phyloP scores from a whole-genome alignment of 30 jellyfish, hydroid and myxozoan species.

The Thelohanellus kitauei region DNA sequence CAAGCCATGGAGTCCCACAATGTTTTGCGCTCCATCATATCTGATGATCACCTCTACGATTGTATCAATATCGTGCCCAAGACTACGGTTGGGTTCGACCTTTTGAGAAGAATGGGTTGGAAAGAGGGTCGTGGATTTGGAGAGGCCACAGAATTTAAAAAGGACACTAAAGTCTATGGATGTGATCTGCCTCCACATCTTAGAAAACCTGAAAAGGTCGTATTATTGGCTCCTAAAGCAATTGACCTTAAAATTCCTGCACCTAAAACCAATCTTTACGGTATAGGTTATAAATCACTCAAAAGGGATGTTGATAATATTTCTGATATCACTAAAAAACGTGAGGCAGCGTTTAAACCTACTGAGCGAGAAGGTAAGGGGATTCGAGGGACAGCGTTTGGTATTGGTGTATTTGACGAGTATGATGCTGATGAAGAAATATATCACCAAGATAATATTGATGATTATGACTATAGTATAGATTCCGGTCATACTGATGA shows the following conservation, averaged over 20 bases:
- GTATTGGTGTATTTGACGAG: slow-evolving; percentile 87
- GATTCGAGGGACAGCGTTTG: slow-evolving; percentile 89
- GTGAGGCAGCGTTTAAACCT: slow-evolving; percentile 42
- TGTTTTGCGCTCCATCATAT: slow-evolving; percentile 32
- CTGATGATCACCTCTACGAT: slow-evolving; percentile 40
- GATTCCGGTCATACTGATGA: too few relatives aligned
- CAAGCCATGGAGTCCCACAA: neutral
- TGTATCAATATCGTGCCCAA: slow-evolving; percentile 25
- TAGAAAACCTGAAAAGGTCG: neutral
- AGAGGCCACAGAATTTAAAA: too few relatives aligned
- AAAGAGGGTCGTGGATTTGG: slow-evolving; percentile 96
- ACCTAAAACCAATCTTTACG: slow-evolving; percentile 47
- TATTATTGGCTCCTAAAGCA: slow-evolving; percentile 67
- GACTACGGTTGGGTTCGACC: slow-evolving; percentile 27
- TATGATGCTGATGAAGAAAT: slow-evolving; percentile 35
- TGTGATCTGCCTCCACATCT: slow-evolving; percentile 11
- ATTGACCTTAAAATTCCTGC: slow-evolving; percentile 21
- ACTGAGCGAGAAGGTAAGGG: slow-evolving; percentile 60
- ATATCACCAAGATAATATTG: slow-evolving; percentile 19
- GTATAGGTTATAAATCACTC: slow-evolving; percentile 87
- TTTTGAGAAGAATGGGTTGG: slow-evolving; percentile 80
- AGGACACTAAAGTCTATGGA: slow-evolving; percentile 24
- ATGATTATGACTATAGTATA: slow-evolving; percentile 19
- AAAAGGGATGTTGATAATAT: slow-evolving; percentile 16
- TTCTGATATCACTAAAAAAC: slow-evolving; percentile 8